Evolutionary conservation across 2,113 vertebrate genomes (phyloP).

Genomic region (Motacilla alba): DNA sequence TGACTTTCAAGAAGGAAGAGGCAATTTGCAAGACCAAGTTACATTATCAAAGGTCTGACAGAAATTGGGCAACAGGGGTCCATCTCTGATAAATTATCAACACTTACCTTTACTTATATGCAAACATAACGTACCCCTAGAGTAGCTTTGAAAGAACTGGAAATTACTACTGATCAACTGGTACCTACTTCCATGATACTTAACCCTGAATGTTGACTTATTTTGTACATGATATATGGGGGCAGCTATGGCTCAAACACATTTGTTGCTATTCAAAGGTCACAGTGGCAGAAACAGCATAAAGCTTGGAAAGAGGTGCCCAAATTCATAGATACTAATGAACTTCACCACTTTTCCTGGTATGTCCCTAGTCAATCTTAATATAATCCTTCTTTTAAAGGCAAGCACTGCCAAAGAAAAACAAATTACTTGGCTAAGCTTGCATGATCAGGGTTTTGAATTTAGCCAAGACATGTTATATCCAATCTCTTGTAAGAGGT

Average conservation of each 20-base stretch:
- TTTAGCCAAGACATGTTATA: not conserved
- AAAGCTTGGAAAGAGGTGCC: not conserved
- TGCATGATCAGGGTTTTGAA: not conserved
- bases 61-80: not conserved
- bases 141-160: not conserved
- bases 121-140: rapidly evolving
- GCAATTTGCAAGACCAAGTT: not conserved
- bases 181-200: not conserved
- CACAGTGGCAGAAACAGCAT: not conserved
- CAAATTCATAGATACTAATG: not conserved
- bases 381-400: not conserved
- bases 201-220: not conserved
- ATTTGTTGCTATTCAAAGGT: not conserved
- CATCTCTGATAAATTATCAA: not conserved
- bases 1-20: not conserved
- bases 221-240: not conserved
- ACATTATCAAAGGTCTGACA: not conserved
- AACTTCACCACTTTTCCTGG: not conserved
- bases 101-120: not conserved
- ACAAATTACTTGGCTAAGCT: not conserved
- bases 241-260: not conserved
- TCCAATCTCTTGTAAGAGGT: not conserved
- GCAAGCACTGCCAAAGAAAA: not conserved
- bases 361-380: not conserved
- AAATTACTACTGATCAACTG: not conserved